Base-by-base conservation (phyloP, 2,113 vertebrate species). In the Leptocoma aspasia region DNA sequence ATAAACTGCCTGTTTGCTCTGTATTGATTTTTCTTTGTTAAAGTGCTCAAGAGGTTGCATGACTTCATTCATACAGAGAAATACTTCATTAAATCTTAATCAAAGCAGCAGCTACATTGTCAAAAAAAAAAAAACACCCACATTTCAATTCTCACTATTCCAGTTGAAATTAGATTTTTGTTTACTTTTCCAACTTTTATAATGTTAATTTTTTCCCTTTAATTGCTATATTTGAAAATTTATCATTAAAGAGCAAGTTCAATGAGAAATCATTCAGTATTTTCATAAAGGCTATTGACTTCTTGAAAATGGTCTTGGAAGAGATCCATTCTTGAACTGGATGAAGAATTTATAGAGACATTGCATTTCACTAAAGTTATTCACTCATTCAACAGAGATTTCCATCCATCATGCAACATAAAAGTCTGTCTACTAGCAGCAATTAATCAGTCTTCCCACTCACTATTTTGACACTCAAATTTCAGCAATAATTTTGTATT, bases 41-140 rank as follows among this genome's bases (percentile, higher is more conserved):
- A 87, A 85, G 39, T 82, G 45, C 63, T 96, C 66, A 65, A n/a
- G 15, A 93, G 37, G 49, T 65, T 82, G 49, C 75, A 69, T 72
- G 85, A 86, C 85, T 92, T 93, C 50, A 69, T 87, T 92, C 85
- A 57, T 57, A 79, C 30, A 45, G 65, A 92, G 47, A 71, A 95
- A 82, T 65, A 65, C 11, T 87, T 92, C n/a, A 82, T 91, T 69
- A 95, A 92, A 94, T 86, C 83, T 96, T 94, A 64, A 94, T 79
- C 49, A 75, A 84, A 84, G 70, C 57, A 53, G 37, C 5, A 68
- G 60, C 23, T 79, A 60, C 6, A 1, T 16, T 79, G 61, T 45
- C 26, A 75, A 53, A 59, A 49, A 73, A 54, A 65, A 45, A 13
- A 3, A 45, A 24, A 2, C 3, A 14, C 8, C 71, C 37, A 44